phyloP scores from a whole-genome alignment of 2,888 invertebrate genomes.

The Platycheirus albimanus region DNA sequence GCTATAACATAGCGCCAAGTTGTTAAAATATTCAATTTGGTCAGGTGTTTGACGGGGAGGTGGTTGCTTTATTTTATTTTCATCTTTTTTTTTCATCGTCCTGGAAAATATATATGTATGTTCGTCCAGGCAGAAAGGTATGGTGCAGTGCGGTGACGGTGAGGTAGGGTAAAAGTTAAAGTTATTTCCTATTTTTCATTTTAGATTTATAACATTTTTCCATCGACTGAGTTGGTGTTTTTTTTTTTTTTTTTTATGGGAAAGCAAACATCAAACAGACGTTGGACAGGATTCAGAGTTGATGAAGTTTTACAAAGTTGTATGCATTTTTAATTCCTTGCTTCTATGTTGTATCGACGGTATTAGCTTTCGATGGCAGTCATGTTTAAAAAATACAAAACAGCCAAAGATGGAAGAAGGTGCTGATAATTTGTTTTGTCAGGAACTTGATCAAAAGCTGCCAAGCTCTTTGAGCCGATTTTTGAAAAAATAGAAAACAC shows the following conservation, averaged over 20 bases:
- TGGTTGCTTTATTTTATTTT: constrained; percentile 14
- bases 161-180: constrained; percentile 20
- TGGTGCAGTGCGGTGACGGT: background rate
- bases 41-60: constrained; percentile 62
- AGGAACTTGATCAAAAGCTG: too few species aligned
- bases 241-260: too few species aligned
- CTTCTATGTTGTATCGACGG: too few species aligned
- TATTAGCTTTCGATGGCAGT: too few species aligned
- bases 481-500: too few species aligned
- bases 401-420: too few species aligned
- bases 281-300: background rate
- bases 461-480: too few species aligned
- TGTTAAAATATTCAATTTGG: constrained; percentile 73
- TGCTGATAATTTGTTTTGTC: too few species aligned
- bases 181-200: constrained; percentile 19
- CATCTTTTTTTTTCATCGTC: background rate
- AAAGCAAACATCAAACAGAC: background rate
- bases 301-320: too few species aligned
- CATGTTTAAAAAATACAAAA: too few species aligned
- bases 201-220: background rate
- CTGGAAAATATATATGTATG: constrained; percentile 3
- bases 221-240: background rate
- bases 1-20: constrained; percentile 34
- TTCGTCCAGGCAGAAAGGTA: too few species aligned
- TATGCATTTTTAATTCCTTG: too few species aligned